Evolutionary conservation across 2,888 invertebrate genomes (phyloP).

Genomic region (Petrolisthes manimaculis): DNA sequence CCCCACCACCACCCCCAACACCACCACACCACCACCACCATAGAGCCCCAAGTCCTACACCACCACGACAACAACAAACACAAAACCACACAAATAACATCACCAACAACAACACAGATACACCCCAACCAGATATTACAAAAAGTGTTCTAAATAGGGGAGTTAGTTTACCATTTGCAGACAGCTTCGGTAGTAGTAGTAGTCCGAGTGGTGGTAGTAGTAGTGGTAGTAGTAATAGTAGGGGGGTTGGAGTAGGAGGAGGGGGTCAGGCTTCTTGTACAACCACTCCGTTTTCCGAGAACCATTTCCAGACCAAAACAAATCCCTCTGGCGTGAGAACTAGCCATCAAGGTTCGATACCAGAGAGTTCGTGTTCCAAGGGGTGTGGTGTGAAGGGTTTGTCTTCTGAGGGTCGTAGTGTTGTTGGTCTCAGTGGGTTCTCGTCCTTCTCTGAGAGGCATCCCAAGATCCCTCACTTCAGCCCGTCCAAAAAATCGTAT

Average conservation of each 20-base stretch:
- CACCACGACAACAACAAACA: not conserved
- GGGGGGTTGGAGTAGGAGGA: too few species aligned
- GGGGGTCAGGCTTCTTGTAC: too few species aligned
- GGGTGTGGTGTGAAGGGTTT: not conserved
- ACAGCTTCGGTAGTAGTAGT: not conserved
- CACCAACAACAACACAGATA: too few species aligned
- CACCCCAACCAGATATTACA: too few species aligned
- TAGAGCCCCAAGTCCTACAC: not conserved
- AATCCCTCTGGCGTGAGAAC: not conserved
- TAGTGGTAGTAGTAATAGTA: not conserved
- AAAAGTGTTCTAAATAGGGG: too few species aligned
- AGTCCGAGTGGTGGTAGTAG: not conserved
- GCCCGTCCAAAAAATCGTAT: constrained; percentile 24
- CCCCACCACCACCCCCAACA: constrained; percentile 39
- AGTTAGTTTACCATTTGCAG: not conserved
- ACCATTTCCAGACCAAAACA: not conserved
- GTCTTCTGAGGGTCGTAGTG: not conserved
- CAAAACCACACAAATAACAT: too few species aligned
- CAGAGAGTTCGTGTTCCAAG: not conserved
- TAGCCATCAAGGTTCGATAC: not conserved
- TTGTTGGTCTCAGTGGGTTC: too few species aligned
- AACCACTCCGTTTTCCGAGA: not conserved
- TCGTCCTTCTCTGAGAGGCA: constrained; percentile 22
- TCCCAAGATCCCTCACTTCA: not conserved
- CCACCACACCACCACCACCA: not conserved